Percentiles rank a stretch among this genome's conserved stretches.
phyloP scores from a whole-genome alignment of 2,888 invertebrate genomes.

The Dryocosmus kuriphilus region DNA sequence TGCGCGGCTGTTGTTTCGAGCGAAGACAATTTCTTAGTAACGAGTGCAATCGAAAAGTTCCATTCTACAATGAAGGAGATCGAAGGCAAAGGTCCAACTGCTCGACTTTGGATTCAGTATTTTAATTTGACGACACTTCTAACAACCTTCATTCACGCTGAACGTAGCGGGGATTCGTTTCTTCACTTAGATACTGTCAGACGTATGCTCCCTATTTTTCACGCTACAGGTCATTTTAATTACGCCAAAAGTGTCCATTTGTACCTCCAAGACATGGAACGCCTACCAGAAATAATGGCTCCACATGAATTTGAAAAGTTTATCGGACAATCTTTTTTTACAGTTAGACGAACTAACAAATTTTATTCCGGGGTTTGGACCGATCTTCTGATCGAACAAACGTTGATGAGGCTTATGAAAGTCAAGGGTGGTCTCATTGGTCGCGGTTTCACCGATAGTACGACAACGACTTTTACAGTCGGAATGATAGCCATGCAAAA shows the following conservation, averaged over 20 bases:
- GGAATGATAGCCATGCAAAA: constrained; percentile 6
- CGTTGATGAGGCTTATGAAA: constrained; percentile 2
- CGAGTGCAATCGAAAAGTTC: not conserved
- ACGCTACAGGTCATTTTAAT: no score
- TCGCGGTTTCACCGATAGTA: not conserved
- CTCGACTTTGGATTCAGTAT: no score
- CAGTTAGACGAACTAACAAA: constrained; percentile 1
- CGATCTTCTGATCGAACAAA: constrained; percentile 20
- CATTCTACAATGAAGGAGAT: no score
- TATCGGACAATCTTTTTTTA: constrained; percentile 2
- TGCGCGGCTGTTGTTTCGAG: not conserved
- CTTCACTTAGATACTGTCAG: no score
- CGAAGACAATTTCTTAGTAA: not conserved
- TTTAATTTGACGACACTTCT: not conserved
- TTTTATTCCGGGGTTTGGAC: constrained; percentile 5
- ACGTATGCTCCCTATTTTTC: no score
- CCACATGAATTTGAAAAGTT: constrained; percentile 17
- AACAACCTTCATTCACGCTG: no score
- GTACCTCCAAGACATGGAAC: constrained; percentile 12
- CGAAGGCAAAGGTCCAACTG: no score
- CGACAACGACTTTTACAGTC: not conserved
- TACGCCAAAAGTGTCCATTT: no score
- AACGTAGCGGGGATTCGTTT: no score
- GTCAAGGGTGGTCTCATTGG: constrained; percentile 4
- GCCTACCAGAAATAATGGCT: not conserved